Conservation (phyloP, 2,888 invertebrate species). For the Caradrina kadenii region DNA sequence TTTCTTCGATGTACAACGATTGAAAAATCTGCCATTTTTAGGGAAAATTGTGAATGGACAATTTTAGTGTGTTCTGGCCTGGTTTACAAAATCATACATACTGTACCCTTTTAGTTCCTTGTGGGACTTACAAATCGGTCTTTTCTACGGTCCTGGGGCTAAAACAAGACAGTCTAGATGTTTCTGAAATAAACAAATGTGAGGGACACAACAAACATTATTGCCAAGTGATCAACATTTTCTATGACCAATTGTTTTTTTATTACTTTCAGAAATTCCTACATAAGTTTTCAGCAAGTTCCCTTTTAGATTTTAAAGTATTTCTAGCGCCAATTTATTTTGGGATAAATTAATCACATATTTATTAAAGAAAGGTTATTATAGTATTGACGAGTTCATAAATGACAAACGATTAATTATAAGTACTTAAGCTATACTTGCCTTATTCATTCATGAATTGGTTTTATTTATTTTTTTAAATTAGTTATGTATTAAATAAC, state of each 20-base stretch:
- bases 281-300: too few relatives aligned
- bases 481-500: too few relatives aligned
- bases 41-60: background rate
- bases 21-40: background rate
- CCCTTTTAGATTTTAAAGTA: too few relatives aligned
- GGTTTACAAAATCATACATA: too few relatives aligned
- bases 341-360: too few relatives aligned
- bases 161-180: constrained; percentile 1
- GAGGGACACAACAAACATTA: background rate
- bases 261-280: background rate
- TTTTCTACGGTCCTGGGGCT: constrained; percentile 14
- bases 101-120: background rate
- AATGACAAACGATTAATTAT: too few relatives aligned
- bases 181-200: constrained; percentile 8
- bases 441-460: too few relatives aligned
- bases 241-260: background rate
- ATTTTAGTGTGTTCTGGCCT: background rate
- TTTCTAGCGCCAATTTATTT: too few relatives aligned
- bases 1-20: background rate
- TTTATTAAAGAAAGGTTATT: too few relatives aligned
- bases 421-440: too few relatives aligned
- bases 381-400: too few relatives aligned
- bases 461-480: too few relatives aligned
- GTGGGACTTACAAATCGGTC: constrained; percentile 15
- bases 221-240: background rate